Base-by-base conservation (phyloP, 2,113 vertebrate species). In the Psittacula cyanocephala region DNA sequence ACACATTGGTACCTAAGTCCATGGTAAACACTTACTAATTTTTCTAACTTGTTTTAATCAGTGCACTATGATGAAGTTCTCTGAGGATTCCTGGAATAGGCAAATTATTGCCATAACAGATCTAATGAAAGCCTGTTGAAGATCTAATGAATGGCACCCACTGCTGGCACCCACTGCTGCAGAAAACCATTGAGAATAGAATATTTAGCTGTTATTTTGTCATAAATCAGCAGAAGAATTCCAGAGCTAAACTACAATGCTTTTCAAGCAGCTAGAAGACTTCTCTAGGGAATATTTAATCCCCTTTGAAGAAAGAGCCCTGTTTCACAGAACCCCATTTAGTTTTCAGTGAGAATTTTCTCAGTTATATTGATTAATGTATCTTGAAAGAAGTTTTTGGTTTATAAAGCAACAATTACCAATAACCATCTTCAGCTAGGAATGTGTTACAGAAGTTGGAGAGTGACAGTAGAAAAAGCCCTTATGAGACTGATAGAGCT, bases 1-100 rank as follows among this genome's bases (percentile, higher is more conserved):
- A 93, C 95, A 86, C 98, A 97, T 37, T 92, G 78, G 82, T 98
- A 98, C 89, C 98, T 98, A 96, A 97, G 96, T 79, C 93, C 95
- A 55, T 97, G 97, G 98, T 98, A 97, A 98, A 96, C 43, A 57
- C 31, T 39, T 65, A 35, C 7, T 81, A 28, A 24, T 89, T 70
- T 53, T 83, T 86, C 16, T 4, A 77, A 52, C 28, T n/a, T 68
- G 11, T 16, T 71, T 15, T 71, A 70, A 24, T 46, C 31, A 46
- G 7, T 72, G 47, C 18, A 46, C 33, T 50, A 4, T 19, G 20
- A 80, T 37, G 23, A 74, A 1, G 6, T 29, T 47, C 41, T 49
- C 53, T 72, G 50, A 72, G 41, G 76, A 90, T 57, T 77, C 14
- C 70, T 72, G 41, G 53, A 70, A 76, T 13, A 81, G 74, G 33